Evolutionary conservation across 2,113 vertebrate genomes (phyloP), one percentile per base, ranked within the genome.

Genomic region (Panthera leo): DNA sequence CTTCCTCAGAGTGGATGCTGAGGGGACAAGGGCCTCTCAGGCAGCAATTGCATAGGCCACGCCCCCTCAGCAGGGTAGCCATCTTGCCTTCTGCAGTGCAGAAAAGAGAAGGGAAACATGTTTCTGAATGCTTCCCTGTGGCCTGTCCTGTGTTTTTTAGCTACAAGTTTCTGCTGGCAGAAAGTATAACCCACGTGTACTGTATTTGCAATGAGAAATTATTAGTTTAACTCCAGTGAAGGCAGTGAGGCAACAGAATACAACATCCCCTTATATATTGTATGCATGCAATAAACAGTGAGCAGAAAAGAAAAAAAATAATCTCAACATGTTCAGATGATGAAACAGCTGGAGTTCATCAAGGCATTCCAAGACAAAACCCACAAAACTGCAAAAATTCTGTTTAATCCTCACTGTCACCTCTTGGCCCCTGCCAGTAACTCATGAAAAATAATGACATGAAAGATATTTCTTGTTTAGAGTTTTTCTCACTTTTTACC

Each of bases 291-390:
- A 55, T 89, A 61, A 85, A 86, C 73, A 68, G 4, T 55, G 73
- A 95, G 12, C 5, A 61, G 85, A 25, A 55, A 42, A 53, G 68
- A 63, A n/a, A 29, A 15, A 45, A 7, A 34, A 51, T 11, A 58
- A 45, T 39, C 45, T 70, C 39, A 61, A 10, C 27, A 36, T 63
- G 71, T 4, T 76, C 76, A 79, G 67, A 87, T 92, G 75, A 95
- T 63, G 86, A 75, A 79, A 84, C 89, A 98, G 94, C 88, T 92
- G 97, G 84, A 94, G 53, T 80, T 93, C 83, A 85, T 94, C 94
- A 80, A 63, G 65, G 39, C 58, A 75, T 96, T 97, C 68, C 89
- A 88, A 76, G 91, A 82, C 89, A 88, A 95, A 97, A 80, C 70
- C 73, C 85, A 91, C 19, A 55, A 79, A 90, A 70, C 65, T 70